Evolutionary conservation across 2,113 vertebrate genomes (phyloP).

Genomic region (Pangasianodon hypophthalmus): DNA sequence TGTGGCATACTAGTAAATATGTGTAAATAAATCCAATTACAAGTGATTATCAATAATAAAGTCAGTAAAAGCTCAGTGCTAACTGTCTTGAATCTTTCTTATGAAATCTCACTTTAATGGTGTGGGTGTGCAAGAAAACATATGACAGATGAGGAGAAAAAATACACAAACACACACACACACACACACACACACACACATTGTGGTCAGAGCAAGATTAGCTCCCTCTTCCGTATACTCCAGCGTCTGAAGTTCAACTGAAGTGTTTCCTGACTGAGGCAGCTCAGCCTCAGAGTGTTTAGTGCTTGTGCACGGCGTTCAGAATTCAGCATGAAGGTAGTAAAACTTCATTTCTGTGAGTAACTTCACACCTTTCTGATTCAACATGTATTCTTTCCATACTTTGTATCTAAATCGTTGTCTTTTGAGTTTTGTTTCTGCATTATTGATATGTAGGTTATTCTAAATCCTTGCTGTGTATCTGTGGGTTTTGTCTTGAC

Average conservation of each 20-base stretch:
- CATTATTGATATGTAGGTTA: not conserved
- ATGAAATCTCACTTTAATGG: too few species aligned
- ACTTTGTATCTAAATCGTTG: not conserved
- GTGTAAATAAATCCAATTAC: too few species aligned
- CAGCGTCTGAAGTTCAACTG: not conserved
- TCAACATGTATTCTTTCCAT: not conserved
- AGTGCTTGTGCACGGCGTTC: not conserved
- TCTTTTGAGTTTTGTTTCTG: too few species aligned
- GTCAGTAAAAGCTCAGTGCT: too few species aligned
- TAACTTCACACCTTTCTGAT: not conserved
- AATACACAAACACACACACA: too few species aligned
- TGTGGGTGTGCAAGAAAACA: too few species aligned
- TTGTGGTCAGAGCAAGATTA: not conserved
- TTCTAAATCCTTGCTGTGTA: too few species aligned
- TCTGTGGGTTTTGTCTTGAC: not conserved
- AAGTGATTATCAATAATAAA: too few species aligned
- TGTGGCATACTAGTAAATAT: too few species aligned
- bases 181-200: too few species aligned
- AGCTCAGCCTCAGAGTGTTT: not conserved
- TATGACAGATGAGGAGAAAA: too few species aligned
- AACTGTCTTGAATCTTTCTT: too few species aligned
- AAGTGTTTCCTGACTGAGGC: slow-evolving; percentile 16
- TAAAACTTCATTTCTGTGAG: not conserved
- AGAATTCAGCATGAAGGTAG: not conserved
- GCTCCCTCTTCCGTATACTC: not conserved